Evolutionary conservation across 2,797 vertebrate genomes (phyloP).

Genomic region (Heterohyrax brucei): DNA sequence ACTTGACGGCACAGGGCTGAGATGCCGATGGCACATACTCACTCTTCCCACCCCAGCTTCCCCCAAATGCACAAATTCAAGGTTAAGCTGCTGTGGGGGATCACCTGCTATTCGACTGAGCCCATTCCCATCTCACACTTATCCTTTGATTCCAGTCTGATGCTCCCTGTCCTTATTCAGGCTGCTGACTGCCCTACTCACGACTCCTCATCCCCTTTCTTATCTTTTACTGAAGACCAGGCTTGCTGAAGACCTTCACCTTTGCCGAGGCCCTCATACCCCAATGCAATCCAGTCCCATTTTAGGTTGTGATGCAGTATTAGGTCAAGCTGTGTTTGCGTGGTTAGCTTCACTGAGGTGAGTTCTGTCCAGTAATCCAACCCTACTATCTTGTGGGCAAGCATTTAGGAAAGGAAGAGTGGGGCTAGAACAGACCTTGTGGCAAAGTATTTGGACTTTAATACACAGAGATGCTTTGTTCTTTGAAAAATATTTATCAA

Average conservation of each 20-base stretch:
- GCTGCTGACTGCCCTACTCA: neutral
- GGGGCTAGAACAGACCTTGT: neutral
- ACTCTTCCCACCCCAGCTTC: neutral
- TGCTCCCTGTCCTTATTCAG: neutral
- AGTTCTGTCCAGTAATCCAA: neutral
- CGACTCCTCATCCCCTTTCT: fast-evolving
- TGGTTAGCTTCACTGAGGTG: neutral
- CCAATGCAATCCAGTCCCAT: neutral
- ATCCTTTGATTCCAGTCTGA: neutral
- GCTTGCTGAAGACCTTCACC: neutral
- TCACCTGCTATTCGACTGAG: neutral
- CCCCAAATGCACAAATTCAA: neutral
- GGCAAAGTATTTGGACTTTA: neutral
- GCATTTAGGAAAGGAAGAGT: neutral
- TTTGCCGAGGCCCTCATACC: neutral
- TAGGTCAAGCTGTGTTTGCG: neutral
- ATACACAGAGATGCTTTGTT: neutral
- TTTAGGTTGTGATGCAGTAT: neutral
- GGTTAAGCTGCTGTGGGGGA: neutral
- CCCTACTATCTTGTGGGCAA: neutral
- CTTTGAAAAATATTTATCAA: neutral
- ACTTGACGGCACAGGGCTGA: neutral
- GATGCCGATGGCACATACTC: no score
- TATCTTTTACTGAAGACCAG: neutral
- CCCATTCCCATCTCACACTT: neutral